Evolutionary conservation across 1,140 invertebrate genomes (phyloP).

Genomic region (Lepidotrigona ventralis): DNA sequence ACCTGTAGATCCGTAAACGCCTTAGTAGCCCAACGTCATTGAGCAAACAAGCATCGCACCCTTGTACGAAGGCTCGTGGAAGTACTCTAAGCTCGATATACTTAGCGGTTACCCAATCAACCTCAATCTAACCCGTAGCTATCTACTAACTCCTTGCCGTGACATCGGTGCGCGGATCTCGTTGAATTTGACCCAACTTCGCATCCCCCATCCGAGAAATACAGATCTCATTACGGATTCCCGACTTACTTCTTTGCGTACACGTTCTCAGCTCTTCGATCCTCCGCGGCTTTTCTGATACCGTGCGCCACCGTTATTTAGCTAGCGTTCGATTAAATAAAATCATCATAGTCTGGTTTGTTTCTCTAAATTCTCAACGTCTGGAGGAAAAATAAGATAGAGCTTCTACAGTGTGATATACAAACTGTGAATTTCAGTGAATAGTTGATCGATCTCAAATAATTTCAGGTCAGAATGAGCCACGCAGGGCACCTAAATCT

Average conservation of each 20-base stretch:
- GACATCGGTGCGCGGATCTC: slow-evolving; percentile 42
- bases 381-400: too few species aligned
- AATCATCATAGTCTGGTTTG: too few species aligned
- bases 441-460: too few species aligned
- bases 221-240: slow-evolving; percentile 46
- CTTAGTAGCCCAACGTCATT: slow-evolving; percentile 50
- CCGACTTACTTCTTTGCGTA: slow-evolving; percentile 29
- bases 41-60: slow-evolving; percentile 62
- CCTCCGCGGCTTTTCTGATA: not conserved
- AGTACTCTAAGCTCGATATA: slow-evolving; percentile 68
- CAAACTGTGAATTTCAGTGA: too few species aligned
- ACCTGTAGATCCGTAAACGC: slow-evolving; percentile 45
- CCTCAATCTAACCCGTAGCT: slow-evolving; percentile 63
- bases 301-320: too few species aligned
- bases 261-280: not conserved
- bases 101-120: slow-evolving; percentile 67
- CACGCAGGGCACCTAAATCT: too few species aligned
- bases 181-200: slow-evolving; percentile 47
- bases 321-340: too few species aligned
- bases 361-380: not conserved
- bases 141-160: slow-evolving; percentile 61
- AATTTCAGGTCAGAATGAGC: too few species aligned
- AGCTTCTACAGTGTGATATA: too few species aligned
- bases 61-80: slow-evolving; percentile 52
- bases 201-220: slow-evolving; percentile 30